Conservation (phyloP, 2,888 invertebrate genomes). For the Theretra japonica region DNA sequence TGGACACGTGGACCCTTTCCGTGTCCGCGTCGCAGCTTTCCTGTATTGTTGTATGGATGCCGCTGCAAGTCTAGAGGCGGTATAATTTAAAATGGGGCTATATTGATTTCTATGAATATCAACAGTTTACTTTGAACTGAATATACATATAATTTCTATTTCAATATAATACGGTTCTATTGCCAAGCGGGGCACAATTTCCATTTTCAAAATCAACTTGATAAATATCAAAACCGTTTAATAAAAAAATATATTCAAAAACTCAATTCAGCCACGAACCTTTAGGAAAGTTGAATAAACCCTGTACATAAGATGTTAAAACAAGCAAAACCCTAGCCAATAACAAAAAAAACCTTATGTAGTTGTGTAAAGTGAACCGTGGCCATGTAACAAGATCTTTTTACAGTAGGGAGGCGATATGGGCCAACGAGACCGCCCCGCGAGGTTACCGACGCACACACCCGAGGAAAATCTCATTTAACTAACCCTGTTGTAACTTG, state of each 20-base stretch:
- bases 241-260: too few species aligned
- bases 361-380: conserved; percentile 28
- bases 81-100: too few species aligned
- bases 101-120: not conserved
- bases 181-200: too few species aligned
- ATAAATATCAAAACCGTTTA: too few species aligned
- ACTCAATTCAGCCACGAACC: not conserved
- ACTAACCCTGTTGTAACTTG: conserved; percentile 22
- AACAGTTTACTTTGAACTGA: too few species aligned
- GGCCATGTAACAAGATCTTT: conserved; percentile 36
- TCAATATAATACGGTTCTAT: too few species aligned
- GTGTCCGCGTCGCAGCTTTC: not conserved
- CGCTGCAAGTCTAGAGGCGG: too few species aligned
- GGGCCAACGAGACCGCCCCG: conserved; percentile 41
- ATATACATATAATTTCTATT: too few species aligned
- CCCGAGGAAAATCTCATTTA: conserved; percentile 42
- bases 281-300: not conserved
- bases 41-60: not conserved
- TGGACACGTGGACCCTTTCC: conserved; percentile 14
- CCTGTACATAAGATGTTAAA: not conserved
- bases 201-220: too few species aligned
- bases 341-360: conserved; percentile 15
- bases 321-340: not conserved
- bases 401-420: conserved; percentile 25
- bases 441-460: conserved; percentile 37